Evolutionary conservation across 2,888 invertebrate genomes (phyloP).

Genomic region (Drosophila leonis): DNA sequence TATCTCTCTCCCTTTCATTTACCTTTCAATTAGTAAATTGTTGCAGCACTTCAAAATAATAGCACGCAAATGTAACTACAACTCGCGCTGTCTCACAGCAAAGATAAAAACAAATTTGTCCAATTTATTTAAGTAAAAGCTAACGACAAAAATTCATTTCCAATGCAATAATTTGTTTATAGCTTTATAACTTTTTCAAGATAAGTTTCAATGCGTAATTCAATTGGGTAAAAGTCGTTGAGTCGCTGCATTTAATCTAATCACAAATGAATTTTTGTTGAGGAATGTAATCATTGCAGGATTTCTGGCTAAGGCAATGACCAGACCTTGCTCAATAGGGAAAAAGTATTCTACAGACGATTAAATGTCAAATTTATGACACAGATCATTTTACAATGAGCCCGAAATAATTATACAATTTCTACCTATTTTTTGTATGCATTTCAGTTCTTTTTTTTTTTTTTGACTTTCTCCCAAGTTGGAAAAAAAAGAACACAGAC

Average conservation of each 20-base stretch:
- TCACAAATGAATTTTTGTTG: slow-evolving; percentile 17
- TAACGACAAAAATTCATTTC: not conserved
- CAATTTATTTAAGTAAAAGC: slow-evolving; percentile 15
- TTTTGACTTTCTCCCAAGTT: slow-evolving; percentile 41
- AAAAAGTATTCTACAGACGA: slow-evolving; percentile 45
- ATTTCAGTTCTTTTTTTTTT: slow-evolving; percentile 37
- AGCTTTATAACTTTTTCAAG: slow-evolving; percentile 5
- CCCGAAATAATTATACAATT: slow-evolving; percentile 38
- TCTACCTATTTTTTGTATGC: slow-evolving; percentile 43
- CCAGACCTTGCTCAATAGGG: slow-evolving; percentile 52
- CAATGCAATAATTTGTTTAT: slow-evolving; percentile 5
- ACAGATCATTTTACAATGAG: slow-evolving; percentile 70
- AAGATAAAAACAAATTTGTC: slow-evolving; percentile 8
- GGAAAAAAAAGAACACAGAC: slow-evolving; percentile 60
- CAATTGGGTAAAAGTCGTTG: slow-evolving; percentile 14
- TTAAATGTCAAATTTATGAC: slow-evolving; percentile 78
- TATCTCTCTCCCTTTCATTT: not conserved
- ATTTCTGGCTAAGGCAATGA: slow-evolving; percentile 40
- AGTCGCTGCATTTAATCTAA: slow-evolving; percentile 39
- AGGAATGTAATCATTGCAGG: slow-evolving; percentile 31
- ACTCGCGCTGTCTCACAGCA: slow-evolving; percentile 9
- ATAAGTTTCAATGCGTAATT: not conserved
- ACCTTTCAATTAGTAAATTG: slow-evolving; percentile 57
- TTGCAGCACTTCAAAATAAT: slow-evolving; percentile 37
- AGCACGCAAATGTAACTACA: slow-evolving; percentile 42